Evolutionary conservation across 1,140 invertebrate species (phyloP), one percentile per base, ranked within the genome.

Genomic region (Listronotus oregonensis): DNA sequence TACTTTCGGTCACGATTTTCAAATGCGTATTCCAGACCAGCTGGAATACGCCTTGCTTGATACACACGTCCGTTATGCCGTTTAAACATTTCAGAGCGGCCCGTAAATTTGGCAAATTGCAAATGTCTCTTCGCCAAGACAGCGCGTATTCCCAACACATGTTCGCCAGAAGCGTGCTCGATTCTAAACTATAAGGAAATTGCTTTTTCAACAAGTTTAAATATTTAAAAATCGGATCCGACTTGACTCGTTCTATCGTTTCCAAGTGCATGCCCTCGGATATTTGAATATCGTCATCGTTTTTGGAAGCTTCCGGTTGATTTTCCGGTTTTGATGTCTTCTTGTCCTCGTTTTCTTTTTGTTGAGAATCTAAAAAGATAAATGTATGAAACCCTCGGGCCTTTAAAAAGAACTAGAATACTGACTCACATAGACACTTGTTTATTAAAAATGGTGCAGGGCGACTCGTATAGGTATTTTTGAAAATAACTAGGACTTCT

Each of bases 111-210:
- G 84, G 79, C n/a, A 90, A 81, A 56, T 85, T 83, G 49, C 88
- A 83, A 61, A 90, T 85, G 69, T 90, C 86, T 79, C 90, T 92
- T 76, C 90, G 90, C 94, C 94, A 97, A 54, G 85, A 84, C 65
- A 91, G 85, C 60, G 91, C 86, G 80, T 92, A 94, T 77, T 96
- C 93, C 95, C 94, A 97, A 70, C 87, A 88, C 82, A 95, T 88
- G 78, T 96, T 94, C 10, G 89, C 86, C 37, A 96, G 79, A 31
- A 97, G 78, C 34, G 90, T 86, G 71, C 90, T 88, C 32, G 88
- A 85, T 21, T 89, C 86, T 37, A 96, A 83, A 79, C 93, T 96
- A 60, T 93, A 88, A 0, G 94, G 94, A 78, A 96, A 96, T 78
- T 91, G 87, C 40, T 84, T 82, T 40, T 86, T 85, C 18, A 93